Evolutionary conservation across 2,888 invertebrate genomes (phyloP), one percentile per base, ranked within the genome.

Genomic region (Laothoe populi): DNA sequence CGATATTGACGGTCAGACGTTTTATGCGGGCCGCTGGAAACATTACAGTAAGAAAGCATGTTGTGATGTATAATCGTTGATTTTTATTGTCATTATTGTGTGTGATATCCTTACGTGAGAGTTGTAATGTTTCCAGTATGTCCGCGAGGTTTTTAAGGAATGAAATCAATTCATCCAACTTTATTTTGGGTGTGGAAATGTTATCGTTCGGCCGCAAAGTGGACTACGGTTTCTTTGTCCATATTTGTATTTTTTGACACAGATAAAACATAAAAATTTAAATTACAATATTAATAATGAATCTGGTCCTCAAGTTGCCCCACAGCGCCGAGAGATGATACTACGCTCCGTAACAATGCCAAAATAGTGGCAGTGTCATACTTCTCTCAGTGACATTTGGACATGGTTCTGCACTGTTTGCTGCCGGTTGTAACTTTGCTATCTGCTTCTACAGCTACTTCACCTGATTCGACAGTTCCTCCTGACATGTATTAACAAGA

Each of bases 91-190:
- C 53, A 21, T 53, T 16, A 48, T 59, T 42, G 16, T 31, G 31
- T n/a, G 19, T 49, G 13, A 8, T 57, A 21, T 42, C 26, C 11
- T 45, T 53, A 16, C 57, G 45, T 60, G 57, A 48, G n/a, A 46
- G 40, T 26, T 59, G 45, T 13, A 64, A 59, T 59, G 61, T 63
- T 42, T 63, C 63, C 13, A 61, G 35, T 57, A 61, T 62, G 26
- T 64, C 62, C 3, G 64, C 62, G 13, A 60, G 26, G 44, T 64
- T 10, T 63, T 61, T 1, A 31, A 11, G 19, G 16, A 26, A 57
- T 57, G 26, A 23, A 10, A 57, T 31, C 5, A 57, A 10, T n/a
- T 57, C 16, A 10, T 35, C 11, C 16, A 57, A 38, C 10, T 35
- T 21, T 16, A 38, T 31, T 57, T 57, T 57, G 66, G 38, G 19